Evolutionary conservation across 2,113 vertebrate species (phyloP).

Genomic region (Chaetura pelagica): DNA sequence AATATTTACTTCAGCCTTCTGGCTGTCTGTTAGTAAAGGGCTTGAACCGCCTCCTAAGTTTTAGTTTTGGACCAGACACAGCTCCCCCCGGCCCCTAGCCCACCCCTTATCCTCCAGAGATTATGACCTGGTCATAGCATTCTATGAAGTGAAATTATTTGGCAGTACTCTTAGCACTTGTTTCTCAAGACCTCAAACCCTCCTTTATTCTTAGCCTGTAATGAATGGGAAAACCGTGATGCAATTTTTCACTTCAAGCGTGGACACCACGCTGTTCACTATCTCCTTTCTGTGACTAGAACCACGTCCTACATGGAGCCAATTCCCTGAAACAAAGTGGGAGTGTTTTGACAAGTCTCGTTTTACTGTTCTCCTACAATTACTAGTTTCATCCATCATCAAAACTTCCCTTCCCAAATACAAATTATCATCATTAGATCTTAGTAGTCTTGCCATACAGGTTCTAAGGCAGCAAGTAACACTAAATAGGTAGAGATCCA

Average conservation of each 20-base stretch:
- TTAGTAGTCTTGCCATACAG: background rate
- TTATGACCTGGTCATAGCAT: background rate
- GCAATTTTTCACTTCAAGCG: background rate
- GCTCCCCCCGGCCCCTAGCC: fast-evolving
- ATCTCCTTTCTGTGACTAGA: background rate
- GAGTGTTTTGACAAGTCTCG: background rate
- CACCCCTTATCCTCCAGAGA: fast-evolving
- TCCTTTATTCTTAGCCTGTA: background rate
- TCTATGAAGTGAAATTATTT: background rate
- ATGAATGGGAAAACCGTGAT: background rate
- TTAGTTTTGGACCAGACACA: background rate
- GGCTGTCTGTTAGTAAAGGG: background rate
- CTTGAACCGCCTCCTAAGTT: background rate
- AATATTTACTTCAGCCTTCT: background rate
- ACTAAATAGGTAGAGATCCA: background rate
- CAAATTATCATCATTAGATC: background rate
- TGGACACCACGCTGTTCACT: background rate
- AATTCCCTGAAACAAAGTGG: background rate
- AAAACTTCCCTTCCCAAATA: background rate
- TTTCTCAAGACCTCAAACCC: background rate
- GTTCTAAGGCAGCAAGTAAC: background rate
- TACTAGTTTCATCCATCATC: background rate
- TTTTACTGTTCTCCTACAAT: background rate
- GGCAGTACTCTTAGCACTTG: background rate
- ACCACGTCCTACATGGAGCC: background rate